Percentiles rank a stretch among this genome's conserved stretches.
Evolutionary conservation across 2,113 vertebrate genomes (phyloP).

Genomic region (Mesembrinibis cayennensis): DNA sequence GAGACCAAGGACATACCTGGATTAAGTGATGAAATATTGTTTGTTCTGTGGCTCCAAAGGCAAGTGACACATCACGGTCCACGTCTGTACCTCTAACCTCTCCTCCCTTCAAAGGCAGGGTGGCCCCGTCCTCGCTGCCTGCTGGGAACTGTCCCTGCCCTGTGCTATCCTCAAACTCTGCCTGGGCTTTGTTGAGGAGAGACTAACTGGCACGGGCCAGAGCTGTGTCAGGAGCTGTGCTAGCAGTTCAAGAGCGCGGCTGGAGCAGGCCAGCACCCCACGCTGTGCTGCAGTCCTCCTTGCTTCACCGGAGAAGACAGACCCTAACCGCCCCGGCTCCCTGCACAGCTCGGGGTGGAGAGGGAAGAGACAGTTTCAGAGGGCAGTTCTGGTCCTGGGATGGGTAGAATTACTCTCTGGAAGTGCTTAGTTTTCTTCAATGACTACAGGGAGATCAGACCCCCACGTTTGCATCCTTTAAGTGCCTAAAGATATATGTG

Average conservation of each 20-base stretch:
- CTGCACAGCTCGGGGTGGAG: neutral
- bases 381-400: neutral
- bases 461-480: neutral
- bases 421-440: neutral
- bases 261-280: neutral
- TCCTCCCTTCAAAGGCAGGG: neutral
- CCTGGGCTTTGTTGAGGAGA: neutral
- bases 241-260: neutral
- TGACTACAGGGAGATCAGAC: neutral
- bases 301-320: neutral
- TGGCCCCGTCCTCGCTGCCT: neutral
- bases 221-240: neutral
- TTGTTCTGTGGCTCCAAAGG: neutral
- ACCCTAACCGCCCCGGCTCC: fast-evolving
- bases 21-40: neutral
- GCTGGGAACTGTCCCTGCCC: neutral
- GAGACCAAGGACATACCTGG: neutral
- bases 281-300: neutral
- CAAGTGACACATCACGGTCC: neutral
- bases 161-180: neutral
- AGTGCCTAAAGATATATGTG: neutral
- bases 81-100: neutral
- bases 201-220: neutral
- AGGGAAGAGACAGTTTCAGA: neutral
- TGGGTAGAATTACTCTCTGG: neutral